phyloP scores from a whole-genome alignment of 2,888 invertebrate species.

The Phorcus lineatus region DNA sequence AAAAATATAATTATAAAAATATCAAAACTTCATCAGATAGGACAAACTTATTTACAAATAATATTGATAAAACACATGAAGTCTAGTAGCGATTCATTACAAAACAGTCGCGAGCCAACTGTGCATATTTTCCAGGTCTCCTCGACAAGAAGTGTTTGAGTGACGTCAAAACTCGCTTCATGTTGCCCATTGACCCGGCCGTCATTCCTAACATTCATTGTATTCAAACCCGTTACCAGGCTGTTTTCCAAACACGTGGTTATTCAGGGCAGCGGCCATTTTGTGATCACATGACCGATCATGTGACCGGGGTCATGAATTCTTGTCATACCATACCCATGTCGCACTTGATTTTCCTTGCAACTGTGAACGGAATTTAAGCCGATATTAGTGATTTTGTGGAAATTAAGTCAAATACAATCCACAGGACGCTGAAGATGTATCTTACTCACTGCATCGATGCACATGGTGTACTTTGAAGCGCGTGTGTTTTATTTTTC shows the following conservation, averaged over 20 bases:
- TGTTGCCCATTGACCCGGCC: not conserved
- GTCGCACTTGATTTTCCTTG: slow-evolving; percentile 28
- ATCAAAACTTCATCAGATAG: no score
- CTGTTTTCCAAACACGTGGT: slow-evolving; percentile 19
- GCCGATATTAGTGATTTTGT: not conserved
- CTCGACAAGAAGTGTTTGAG: not conserved
- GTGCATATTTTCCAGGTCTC: no score
- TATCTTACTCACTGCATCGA: not conserved
- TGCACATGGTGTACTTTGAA: not conserved
- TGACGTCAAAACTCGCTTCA: not conserved
- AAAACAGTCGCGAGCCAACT: no score
- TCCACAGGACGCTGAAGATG: not conserved
- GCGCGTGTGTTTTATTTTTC: slow-evolving; percentile 17
- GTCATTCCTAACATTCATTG: not conserved
- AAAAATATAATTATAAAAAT: no score
- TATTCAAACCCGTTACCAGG: not conserved
- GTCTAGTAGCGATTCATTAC: no score
- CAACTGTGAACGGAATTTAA: slow-evolving; percentile 6
- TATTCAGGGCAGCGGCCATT: slow-evolving; percentile 21
- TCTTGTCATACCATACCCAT: slow-evolving; percentile 30
- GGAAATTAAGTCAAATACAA: not conserved
- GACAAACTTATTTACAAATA: no score
- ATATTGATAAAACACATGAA: no score
- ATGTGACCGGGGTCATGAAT: slow-evolving; percentile 29
- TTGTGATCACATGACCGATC: slow-evolving; percentile 24